Conservation (phyloP, 53 echinoderm and acorn worm genomes). For the Crossaster papposus region DNA sequence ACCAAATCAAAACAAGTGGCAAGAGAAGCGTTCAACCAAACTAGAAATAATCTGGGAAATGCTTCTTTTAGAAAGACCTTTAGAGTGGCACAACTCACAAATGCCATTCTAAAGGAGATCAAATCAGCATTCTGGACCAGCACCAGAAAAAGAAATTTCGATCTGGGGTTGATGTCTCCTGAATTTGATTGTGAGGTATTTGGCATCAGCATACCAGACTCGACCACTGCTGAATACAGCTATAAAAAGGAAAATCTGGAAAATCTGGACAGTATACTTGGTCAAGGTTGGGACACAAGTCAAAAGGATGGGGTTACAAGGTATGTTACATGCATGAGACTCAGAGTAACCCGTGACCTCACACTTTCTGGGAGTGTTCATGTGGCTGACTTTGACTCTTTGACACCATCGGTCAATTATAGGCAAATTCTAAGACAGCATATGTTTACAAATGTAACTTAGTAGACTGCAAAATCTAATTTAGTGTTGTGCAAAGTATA, state of each 20-base stretch:
- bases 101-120: conserved; percentile 35
- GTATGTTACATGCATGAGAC: conserved; percentile 20
- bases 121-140: conserved; percentile 30
- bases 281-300: conserved; percentile 17
- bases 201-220: conserved; percentile 8
- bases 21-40: conserved; percentile 8
- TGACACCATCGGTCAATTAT: not conserved
- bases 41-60: conserved; percentile 11
- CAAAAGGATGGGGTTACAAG: conserved; percentile 24
- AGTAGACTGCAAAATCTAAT: too few species aligned
- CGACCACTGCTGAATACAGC: conserved; percentile 12
- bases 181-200: conserved; percentile 22
- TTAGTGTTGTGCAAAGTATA: too few species aligned
- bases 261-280: conserved; percentile 20
- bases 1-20: conserved; percentile 31
- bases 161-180: conserved; percentile 12
- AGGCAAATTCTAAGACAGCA: conserved; percentile 33
- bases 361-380: conserved; percentile 22
- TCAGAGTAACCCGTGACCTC: conserved; percentile 39
- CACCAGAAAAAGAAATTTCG: conserved; percentile 28
- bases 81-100: conserved; percentile 30
- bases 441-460: conserved; percentile 37
- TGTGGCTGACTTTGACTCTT: conserved; percentile 28
- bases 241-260: conserved; percentile 13
- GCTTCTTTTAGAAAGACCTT: conserved; percentile 42